Evolutionary conservation across 2,113 vertebrate species (phyloP), one percentile per base, ranked within the genome.

Genomic region (Nipponia nippon): DNA sequence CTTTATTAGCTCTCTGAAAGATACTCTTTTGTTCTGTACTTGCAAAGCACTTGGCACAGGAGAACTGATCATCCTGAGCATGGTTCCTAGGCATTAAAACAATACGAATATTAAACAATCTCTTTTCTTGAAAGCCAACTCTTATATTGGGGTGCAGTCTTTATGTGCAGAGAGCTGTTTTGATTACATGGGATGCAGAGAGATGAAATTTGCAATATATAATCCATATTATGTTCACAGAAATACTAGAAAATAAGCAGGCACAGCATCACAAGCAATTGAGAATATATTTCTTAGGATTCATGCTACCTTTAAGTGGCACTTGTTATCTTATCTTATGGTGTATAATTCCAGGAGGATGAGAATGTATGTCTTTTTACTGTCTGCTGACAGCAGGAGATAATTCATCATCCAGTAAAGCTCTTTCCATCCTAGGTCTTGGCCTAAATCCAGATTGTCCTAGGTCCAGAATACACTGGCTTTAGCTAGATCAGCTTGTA

Each of bases 401-500:
- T 96, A 94, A 94, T 90, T 96, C 90, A 96, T 93, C 96, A 96
- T 92, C 94, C 96, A 97, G 53, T 94, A 97, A 97, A 97, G 95
- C 97, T 96, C 91, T 81, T 97, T 96, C 78, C 89, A 83, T 94
- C 96, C 91, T 73, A 94, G 71, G 53, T 90, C 78, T 95, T 97
- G 96, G 96, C 71, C n/a, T 96, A 95, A 80, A 90, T 94, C 91
- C 94, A 96, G 89, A 44, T 97, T 95, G 89, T 97, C 91, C 94
- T 94, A 80, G 42, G 91, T 95, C 81, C 94, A 91, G 95, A 95
- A 96, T 96, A 97, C 52, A 83, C 85, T 88, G 87, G 87, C 91
- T 97, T 97, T 96, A 97, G 84, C 91, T 95, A 93, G 93, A 97
- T 95, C 97, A 96, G 97, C 84, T 95, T 95, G 95, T 96, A 92